Evolutionary conservation across 2,113 vertebrate species (phyloP).

Genomic region (Pogona vitticeps): DNA sequence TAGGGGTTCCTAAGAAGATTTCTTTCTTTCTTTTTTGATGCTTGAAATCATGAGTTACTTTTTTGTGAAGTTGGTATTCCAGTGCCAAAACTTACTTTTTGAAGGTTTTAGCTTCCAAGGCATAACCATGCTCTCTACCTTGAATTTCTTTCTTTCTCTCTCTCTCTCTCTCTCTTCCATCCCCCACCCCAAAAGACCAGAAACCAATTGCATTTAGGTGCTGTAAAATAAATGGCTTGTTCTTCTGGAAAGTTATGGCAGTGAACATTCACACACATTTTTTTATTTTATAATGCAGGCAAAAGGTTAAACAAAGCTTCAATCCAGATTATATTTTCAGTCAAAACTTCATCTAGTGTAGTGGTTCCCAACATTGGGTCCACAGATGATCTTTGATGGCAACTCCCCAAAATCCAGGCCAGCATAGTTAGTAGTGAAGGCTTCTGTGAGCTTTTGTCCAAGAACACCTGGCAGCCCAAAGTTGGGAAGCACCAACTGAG

Average conservation of each 20-base stretch:
- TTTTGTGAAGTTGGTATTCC: conserved; percentile 21
- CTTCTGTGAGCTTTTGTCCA: no score
- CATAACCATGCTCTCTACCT: neutral
- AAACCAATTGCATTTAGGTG: conserved; percentile 10
- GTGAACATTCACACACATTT: neutral
- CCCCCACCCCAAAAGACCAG: neutral
- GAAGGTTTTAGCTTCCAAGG: neutral
- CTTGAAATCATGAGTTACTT: conserved; percentile 39
- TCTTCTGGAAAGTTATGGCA: neutral
- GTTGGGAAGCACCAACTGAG: neutral
- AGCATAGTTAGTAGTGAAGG: neutral
- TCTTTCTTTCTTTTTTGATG: neutral
- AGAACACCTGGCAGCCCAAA: no score
- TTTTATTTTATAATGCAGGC: neutral
- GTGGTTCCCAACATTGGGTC: no score
- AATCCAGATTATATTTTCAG: neutral
- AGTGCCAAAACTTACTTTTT: conserved; percentile 36
- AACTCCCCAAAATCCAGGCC: no score
- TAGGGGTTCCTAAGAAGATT: conserved; percentile 27
- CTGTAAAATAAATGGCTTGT: neutral
- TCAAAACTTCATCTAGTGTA: neutral
- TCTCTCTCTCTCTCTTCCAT: neutral
- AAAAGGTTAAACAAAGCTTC: no score
- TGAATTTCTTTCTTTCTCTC: neutral
- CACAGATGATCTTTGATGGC: no score